Evolutionary conservation across 2,797 vertebrate species (phyloP), one percentile per base, ranked within the genome.

Genomic region (Otolemur crassicaudatus): DNA sequence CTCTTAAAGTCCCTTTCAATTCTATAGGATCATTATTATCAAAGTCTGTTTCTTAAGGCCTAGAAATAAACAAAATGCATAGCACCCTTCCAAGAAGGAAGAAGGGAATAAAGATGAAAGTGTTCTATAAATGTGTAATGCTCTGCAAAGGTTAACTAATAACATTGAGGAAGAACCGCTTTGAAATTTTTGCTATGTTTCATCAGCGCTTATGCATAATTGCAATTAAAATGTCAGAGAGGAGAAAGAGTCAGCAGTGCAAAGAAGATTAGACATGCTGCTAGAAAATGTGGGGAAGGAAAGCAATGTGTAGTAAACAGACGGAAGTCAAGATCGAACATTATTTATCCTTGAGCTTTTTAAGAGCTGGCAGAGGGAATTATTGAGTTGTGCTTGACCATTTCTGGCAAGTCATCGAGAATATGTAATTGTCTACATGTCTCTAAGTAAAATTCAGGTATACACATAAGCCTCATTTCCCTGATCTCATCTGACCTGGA

Each of bases 381-480:
- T 89, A 93, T 83, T 73, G 58, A 94, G 63, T 16, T 46, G 11
- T 94, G 96, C 97, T 96, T 95, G 95, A 97, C 98, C 89, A 97
- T 97, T 98, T 97, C 94, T 98, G 95, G 94, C 96, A 97, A 80
- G 8, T 97, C 87, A 37, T 97, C 96, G 97, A 96, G 34, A 97
- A 53, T 37, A 97, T 72, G 91, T 96, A 87, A 97, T 92, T 94
- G 95, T 91, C 92, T 88, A 96, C 67, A 83, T 34, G 13, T 90
- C 69, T 53, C n/a, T 72, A 92, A 76, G 58, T 56, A 53, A 72
- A 69, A 96, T 53, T 91, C 2, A 46, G 53, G 43, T 23, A n/a
- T 65, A 43, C 69, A 17, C 1, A 31, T 8, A 69, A 49, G 23
- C 25, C 13, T 80, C 23, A 61, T 69, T 86, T 87, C 17, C 34